Evolutionary conservation across 1,140 invertebrate genomes (phyloP).

Genomic region (Pteromalus puparum): DNA sequence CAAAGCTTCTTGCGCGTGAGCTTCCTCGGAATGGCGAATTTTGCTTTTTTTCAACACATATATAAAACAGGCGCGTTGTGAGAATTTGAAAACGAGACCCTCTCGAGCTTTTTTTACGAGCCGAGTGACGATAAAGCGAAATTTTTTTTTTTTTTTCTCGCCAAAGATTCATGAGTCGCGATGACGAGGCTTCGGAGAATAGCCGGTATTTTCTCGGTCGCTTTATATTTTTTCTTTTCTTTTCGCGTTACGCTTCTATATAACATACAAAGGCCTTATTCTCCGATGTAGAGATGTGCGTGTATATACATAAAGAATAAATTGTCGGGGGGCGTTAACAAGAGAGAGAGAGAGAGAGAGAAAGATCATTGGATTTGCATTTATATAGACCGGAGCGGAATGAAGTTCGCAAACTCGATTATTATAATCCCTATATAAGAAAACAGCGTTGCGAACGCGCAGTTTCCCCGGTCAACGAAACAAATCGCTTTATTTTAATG

Average conservation of each 20-base stretch:
- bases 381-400: background rate
- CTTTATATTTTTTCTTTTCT: no score
- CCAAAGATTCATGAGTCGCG: background rate
- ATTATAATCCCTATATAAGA: background rate
- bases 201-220: no score
- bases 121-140: background rate
- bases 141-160: background rate
- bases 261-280: background rate
- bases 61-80: background rate
- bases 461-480: background rate
- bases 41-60: background rate
- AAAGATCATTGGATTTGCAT: slow-evolving; percentile 20
- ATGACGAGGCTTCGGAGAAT: background rate
- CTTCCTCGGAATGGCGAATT: slow-evolving; percentile 1
- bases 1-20: slow-evolving; percentile 8
- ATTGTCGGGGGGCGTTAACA: background rate
- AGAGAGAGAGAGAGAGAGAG: background rate
- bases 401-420: slow-evolving; percentile 17
- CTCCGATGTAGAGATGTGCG: background rate
- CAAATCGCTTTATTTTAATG: background rate
- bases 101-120: slow-evolving; percentile 14
- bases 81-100: slow-evolving; percentile 8
- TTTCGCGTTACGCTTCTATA: no score
- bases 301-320: background rate
- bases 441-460: background rate